Base-by-base conservation (phyloP, 2,113 vertebrate genomes). In the Falco punctatus region DNA sequence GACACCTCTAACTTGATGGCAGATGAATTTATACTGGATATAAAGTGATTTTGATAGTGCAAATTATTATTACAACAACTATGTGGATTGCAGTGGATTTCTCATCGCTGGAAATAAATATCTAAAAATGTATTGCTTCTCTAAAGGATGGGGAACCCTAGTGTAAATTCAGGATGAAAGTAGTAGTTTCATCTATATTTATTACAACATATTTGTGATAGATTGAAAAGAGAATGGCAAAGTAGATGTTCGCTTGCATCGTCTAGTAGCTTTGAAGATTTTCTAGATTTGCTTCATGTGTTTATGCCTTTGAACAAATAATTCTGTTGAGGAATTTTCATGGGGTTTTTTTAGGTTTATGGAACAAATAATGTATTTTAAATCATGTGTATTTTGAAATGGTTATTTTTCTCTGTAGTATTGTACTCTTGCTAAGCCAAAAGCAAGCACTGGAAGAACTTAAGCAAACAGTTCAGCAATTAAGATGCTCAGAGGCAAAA, bases 391-490 rank as follows among this genome's bases (percentile, higher is more conserved):
- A n/a, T 81, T 96, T 82, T 40, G 28, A 70, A 81, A 33, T 57
- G 61, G 19, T 69, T 84, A 20, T 83, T 58, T 95, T 97, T 90
- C 23, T 97, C 79, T 95, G 97, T 87, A 99, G 98, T 95, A 97
- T 98, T 97, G 99, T 99, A 81, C 98, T 99, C 75, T 96, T 99
- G 81, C 98, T 99, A 81, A 99, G 98, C 94, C 99, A 99, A 97
- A 99, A 99, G 79, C 99, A 99, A 61, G 98, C 99, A 0, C 97
- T 99, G 40, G 99, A 99, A 73, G 99, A 99, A 93, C 98, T 99
- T 23, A 99, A 99, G 72, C 99, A 99, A 69, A 98, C 98, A 10
- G 98, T 99, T 91, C 99, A 99, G 89, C 98, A 99, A 13, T 97
- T 99, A 92, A 99, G 97, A 72, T 98, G 99, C 94, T 98, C 99